A percentile compares a stretch with the other conserved stretches of the same genome.
Evolutionary conservation across 2,888 invertebrate species (phyloP).

Genomic region (Congeria kusceri): DNA sequence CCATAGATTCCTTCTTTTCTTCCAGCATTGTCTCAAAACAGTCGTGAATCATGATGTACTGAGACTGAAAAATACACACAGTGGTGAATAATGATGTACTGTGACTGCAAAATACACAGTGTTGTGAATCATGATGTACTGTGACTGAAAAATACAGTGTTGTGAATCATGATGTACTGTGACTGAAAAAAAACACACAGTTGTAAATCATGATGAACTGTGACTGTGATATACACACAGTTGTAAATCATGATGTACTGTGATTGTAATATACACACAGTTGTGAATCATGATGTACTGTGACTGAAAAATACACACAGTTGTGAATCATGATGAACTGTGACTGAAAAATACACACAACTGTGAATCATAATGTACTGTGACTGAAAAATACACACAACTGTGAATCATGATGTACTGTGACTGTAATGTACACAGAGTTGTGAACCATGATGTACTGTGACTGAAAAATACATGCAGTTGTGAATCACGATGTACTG

Average conservation of each 20-base stretch:
- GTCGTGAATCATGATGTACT: conserved; percentile 71
- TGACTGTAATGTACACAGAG: conserved; percentile 65
- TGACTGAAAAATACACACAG: conserved; percentile 23
- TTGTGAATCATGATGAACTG: conserved; percentile 72
- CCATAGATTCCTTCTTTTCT: conserved; percentile 88
- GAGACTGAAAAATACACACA: conserved; percentile 62
- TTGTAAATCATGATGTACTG: conserved; percentile 72
- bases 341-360: conserved; percentile 57
- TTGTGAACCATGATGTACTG: conserved; percentile 20
- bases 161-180: too few species aligned
- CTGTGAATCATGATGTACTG: too few species aligned
- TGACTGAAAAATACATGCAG: too few species aligned
- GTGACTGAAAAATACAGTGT: too few species aligned
- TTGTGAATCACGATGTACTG: not conserved
- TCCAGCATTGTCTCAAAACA: conserved; percentile 86
- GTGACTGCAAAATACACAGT: not conserved
- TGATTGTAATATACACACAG: conserved; percentile 51
- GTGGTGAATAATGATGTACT: not conserved
- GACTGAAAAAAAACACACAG: too few species aligned
- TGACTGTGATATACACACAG: conserved; percentile 43
- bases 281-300: not conserved
- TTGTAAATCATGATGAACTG: too few species aligned
- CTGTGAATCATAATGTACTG: not conserved
- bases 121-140: too few species aligned
- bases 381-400: not conserved